phyloP scores from a whole-genome alignment of 2,797 vertebrate genomes.

The Thamnophis elegans region DNA sequence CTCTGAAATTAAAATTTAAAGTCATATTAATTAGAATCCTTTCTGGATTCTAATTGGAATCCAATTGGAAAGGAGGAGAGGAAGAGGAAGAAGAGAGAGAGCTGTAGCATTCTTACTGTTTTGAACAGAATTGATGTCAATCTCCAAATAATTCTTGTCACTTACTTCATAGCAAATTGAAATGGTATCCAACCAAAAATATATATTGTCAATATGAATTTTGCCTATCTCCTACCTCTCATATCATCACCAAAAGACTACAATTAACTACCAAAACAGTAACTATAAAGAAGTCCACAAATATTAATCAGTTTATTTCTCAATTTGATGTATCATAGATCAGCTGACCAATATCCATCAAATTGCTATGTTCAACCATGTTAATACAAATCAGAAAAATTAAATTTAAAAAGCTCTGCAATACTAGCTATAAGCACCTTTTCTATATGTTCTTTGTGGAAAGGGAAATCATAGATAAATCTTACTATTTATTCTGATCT shows the following conservation, averaged over 20 bases:
- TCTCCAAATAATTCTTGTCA: constrained; percentile 39
- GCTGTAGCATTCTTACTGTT: background rate
- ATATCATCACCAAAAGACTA: constrained; percentile 6
- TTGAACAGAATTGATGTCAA: background rate
- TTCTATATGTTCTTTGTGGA: background rate
- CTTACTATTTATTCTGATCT: background rate
- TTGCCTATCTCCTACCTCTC: background rate
- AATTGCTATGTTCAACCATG: constrained; percentile 1
- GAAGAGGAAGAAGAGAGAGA: background rate
- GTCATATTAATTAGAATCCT: background rate
- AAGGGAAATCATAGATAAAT: background rate
- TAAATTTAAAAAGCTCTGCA: constrained; percentile 20
- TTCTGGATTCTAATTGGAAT: background rate
- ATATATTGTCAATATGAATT: constrained; percentile 19
- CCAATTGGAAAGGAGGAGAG: background rate
- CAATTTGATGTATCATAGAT: constrained; percentile 2
- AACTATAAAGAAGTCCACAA: background rate
- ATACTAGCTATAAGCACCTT: constrained; percentile 4
- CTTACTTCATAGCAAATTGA: constrained; percentile 46
- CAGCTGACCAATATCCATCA: constrained; percentile 30
- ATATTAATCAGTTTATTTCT: constrained; percentile 5
- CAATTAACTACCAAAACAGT: background rate
- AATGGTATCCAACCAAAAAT: constrained; percentile 51
- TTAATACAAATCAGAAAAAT: constrained; percentile 4
- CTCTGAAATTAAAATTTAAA: background rate